These are phyloP conservation scores for Scaeva pyrastri DNA, from an alignment of 2,888 invertebrate species.

Conservation along the genomic window DNA sequence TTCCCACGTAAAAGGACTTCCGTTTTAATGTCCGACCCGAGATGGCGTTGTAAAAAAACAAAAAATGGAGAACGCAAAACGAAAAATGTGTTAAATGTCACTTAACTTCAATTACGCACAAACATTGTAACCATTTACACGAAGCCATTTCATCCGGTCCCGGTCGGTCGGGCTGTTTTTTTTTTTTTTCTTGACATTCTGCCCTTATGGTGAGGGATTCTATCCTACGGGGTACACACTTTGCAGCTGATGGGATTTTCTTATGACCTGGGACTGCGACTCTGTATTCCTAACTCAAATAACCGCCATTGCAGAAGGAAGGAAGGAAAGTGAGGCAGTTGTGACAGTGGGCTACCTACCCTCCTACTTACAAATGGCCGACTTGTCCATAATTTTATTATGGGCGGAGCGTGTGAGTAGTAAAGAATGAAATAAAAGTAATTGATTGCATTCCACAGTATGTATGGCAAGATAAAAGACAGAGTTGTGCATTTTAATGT, in stretches of 20 bases:
- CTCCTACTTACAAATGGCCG: conserved; percentile 71
- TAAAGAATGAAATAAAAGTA: neutral
- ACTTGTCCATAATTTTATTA: conserved; percentile 37
- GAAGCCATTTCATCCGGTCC: conserved; percentile 31
- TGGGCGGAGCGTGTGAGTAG: conserved; percentile 59
- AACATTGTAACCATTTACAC: conserved; percentile 69
- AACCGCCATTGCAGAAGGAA: conserved; percentile 55
- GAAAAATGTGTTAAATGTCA: conserved; percentile 68
- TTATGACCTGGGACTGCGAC: conserved; percentile 25
- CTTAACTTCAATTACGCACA: conserved; percentile 73
- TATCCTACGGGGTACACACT: neutral
- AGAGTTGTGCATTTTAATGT: too few species aligned
- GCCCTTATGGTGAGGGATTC: neutral
- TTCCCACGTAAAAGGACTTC: conserved; percentile 63
- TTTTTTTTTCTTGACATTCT: neutral
- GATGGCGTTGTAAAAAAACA: conserved; percentile 52
- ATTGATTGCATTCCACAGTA: conserved; percentile 23
- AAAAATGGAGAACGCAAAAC: conserved; percentile 39
- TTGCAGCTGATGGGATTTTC: neutral
- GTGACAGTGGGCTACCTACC: conserved; percentile 47
- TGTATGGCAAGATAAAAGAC: neutral
- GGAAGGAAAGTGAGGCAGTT: conserved; percentile 7
- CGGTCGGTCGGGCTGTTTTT: neutral
- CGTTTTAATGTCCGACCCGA: conserved; percentile 40
- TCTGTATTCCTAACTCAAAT: neutral